Percentiles rank a stretch among this genome's conserved stretches.
phyloP scores from a whole-genome alignment of 2,113 vertebrate species.

The Alethe castanea region DNA sequence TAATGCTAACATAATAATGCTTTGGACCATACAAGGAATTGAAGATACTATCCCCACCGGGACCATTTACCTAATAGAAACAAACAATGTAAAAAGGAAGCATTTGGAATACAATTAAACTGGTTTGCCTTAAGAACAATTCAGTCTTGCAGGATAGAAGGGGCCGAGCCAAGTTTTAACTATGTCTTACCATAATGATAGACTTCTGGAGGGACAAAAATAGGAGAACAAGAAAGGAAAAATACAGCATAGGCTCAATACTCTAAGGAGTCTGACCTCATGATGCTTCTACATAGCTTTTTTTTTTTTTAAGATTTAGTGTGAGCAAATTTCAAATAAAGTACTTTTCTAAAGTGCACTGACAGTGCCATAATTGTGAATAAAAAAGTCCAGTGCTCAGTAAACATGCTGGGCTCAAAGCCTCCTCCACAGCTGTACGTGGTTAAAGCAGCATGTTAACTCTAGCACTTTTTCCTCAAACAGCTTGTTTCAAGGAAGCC shows the following conservation, averaged over 20 bases:
- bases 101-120: conserved; percentile 14
- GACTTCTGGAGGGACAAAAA: not conserved
- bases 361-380: not conserved
- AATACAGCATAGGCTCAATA: not conserved
- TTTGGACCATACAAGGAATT: not conserved
- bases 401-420: not conserved
- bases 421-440: not conserved
- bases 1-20: not conserved
- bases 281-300: not conserved
- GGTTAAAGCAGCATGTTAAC: not conserved
- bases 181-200: not conserved
- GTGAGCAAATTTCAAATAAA: not conserved
- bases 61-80: conserved; percentile 19
- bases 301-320: not conserved
- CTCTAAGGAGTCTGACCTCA: not conserved
- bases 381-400: not conserved
- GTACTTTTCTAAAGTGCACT: not conserved
- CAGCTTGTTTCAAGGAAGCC: not conserved
- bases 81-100: conserved; percentile 58
- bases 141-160: not conserved
- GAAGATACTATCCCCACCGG: conserved; percentile 26
- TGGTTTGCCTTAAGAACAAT: conserved; percentile 8
- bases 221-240: not conserved
- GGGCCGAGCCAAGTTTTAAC: conserved; percentile 33
- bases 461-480: not conserved